Conservation (phyloP, 2,797 vertebrate genomes). For the Labeo calbasu region DNA sequence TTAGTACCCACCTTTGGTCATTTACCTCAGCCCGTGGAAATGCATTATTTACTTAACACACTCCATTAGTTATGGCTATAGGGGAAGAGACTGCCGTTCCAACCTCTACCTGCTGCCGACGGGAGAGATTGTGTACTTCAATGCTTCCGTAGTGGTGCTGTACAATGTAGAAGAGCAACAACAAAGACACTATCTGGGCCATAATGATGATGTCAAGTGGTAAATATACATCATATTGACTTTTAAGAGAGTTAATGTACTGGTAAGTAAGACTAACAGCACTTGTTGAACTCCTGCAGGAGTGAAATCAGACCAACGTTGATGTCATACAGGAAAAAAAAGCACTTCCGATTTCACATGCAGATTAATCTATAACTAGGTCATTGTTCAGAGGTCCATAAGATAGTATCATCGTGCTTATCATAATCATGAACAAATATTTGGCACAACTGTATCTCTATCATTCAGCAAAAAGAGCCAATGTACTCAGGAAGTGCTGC, state of each 20-base stretch:
- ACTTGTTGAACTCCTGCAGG: not conserved
- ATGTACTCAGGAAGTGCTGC: constrained; percentile 46
- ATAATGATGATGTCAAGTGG: constrained; percentile 94
- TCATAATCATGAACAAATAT: constrained; percentile 6
- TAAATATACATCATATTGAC: constrained; percentile 64
- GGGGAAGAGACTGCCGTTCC: constrained; percentile 88
- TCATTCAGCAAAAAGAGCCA: not conserved
- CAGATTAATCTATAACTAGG: constrained; percentile 13
- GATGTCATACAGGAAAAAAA: not conserved
- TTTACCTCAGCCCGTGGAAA: not conserved
- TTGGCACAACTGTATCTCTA: not conserved
- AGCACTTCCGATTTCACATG: not conserved
- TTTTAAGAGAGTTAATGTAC: not conserved
- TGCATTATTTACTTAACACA: constrained; percentile 65
- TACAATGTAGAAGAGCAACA: constrained; percentile 89
- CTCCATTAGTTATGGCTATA: constrained; percentile 85
- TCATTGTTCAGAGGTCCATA: constrained; percentile 23
- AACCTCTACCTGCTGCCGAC: constrained; percentile 92
- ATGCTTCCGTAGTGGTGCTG: constrained; percentile 88
- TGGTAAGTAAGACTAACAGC: not conserved
- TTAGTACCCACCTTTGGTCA: not conserved
- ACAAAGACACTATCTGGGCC: constrained; percentile 91
- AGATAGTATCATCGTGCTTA: not conserved
- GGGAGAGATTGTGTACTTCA: constrained; percentile 92
- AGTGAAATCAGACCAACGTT: not conserved